Evolutionary conservation across 2,113 vertebrate species (phyloP).

Genomic region (Alethe diademata): DNA sequence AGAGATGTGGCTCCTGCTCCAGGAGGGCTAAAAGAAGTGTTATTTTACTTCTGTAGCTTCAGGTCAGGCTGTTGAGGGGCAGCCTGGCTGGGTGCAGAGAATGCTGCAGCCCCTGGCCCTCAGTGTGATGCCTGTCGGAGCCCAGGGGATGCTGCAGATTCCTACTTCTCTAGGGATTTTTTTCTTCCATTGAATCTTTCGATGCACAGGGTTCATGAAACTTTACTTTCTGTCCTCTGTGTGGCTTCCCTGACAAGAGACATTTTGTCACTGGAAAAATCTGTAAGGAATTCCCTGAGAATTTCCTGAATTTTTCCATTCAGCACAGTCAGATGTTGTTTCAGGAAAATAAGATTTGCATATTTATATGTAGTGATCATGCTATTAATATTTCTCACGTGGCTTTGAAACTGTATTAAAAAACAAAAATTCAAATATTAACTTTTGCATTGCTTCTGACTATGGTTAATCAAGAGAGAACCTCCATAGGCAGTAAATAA

Average conservation of each 20-base stretch:
- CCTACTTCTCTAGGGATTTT: neutral
- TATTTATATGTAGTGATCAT: neutral
- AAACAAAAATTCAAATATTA: neutral
- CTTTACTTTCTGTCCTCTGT: neutral
- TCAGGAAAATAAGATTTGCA: neutral
- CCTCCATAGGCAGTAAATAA: neutral
- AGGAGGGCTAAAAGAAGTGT: neutral
- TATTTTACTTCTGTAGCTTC: neutral
- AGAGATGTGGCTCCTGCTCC: neutral
- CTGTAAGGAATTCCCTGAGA: neutral
- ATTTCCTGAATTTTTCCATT: neutral
- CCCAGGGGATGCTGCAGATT: neutral
- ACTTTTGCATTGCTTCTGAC: neutral
- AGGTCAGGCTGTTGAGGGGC: neutral
- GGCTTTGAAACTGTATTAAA: neutral
- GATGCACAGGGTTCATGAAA: neutral
- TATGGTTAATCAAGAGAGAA: neutral
- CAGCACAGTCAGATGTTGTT: neutral
- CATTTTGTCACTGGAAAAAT: neutral
- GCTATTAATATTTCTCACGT: neutral
- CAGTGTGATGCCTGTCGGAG: neutral
- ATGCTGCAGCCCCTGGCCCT: neutral
- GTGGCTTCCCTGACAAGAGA: neutral
- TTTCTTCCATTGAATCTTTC: neutral
- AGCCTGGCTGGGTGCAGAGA: neutral